Conservation (phyloP, 2,888 invertebrate species). For the Parnassius glacialis region DNA sequence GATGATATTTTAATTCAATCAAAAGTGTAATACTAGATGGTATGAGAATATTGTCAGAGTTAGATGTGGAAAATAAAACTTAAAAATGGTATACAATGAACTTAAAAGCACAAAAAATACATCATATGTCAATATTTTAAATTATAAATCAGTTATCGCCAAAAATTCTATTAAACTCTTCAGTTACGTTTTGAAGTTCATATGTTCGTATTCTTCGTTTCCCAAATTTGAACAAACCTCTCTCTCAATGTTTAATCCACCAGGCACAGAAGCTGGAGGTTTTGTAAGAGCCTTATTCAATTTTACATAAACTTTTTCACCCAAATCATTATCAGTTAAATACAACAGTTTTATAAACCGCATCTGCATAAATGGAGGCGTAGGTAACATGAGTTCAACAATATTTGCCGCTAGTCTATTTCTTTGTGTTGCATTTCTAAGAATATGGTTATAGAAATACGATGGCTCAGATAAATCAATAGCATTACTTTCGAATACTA, state of each 20-base stretch:
- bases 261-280: slow-evolving; percentile 1
- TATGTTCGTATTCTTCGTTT: slow-evolving; percentile 1
- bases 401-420: slow-evolving; percentile 34
- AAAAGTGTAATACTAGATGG: too few species aligned
- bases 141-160: too few species aligned
- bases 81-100: too few species aligned
- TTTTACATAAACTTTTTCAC: slow-evolving; percentile 1
- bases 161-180: too few species aligned
- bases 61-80: too few species aligned
- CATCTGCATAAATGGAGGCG: slow-evolving; percentile 80
- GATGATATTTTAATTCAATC: too few species aligned
- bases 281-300: slow-evolving; percentile 1
- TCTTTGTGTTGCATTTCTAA: slow-evolving; percentile 32
- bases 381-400: slow-evolving; percentile 26
- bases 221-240: background rate
- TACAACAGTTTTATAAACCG: slow-evolving; percentile 11
- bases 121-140: too few species aligned
- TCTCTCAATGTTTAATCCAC: slow-evolving; percentile 7
- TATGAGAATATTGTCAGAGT: too few species aligned
- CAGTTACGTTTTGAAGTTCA: background rate
- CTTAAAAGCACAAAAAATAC: too few species aligned
- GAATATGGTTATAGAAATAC: slow-evolving; percentile 83
- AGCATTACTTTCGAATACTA: slow-evolving; percentile 44
- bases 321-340: slow-evolving; percentile 16
- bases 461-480: slow-evolving; percentile 81